Base-by-base conservation (phyloP, 2,888 invertebrate species). In the Beris chalybata region DNA sequence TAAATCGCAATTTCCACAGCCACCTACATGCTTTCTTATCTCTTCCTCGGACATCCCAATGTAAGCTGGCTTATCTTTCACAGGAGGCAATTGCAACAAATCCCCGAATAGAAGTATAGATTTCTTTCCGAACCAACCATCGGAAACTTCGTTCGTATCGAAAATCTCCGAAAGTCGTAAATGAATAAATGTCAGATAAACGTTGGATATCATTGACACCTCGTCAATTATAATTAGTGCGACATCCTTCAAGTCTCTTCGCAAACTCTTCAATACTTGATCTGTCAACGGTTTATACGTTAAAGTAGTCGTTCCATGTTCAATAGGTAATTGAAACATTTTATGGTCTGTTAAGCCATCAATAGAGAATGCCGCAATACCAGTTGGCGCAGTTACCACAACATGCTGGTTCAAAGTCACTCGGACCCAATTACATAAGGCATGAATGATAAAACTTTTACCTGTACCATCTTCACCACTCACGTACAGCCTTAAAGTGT, bases 321-420 rank as follows among this genome's bases (percentile, higher is more conserved):
- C 47, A 5, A 47, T 15, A 47, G 47, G 47, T 47, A 47, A 47
- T 15, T 47, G 47, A 47, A 47, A 47, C 47, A 13, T n/a, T 12
- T 15, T 47, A 11, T 47, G 47, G 11, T 4, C 15, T n/a, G 47
- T 47, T 9, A 47, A 13, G 5, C 47, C 47, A 5, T n/a, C n/a
- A 13, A 47, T 47, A 47, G n/a, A 13, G 15, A n/a, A 47, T 5
- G 47, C 47, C 4, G 13, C 15, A 5, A 47, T 13, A 4, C 47
- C 47, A 13, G 47, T 47, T 11, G 47, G 12, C n/a, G 47, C 47
- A 13, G 47, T 13, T 5, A 47, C 47, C 5, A 5, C n/a, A 5
- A 47, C 47, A 9, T 13, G n/a, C 11, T 15, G 3, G 15, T 47
- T 12, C 5, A 15, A 12, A 47, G 15, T 47, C 5, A 13, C 15